Conservation (phyloP, 1,140 invertebrate genomes). For the Lycorma delicatula region DNA sequence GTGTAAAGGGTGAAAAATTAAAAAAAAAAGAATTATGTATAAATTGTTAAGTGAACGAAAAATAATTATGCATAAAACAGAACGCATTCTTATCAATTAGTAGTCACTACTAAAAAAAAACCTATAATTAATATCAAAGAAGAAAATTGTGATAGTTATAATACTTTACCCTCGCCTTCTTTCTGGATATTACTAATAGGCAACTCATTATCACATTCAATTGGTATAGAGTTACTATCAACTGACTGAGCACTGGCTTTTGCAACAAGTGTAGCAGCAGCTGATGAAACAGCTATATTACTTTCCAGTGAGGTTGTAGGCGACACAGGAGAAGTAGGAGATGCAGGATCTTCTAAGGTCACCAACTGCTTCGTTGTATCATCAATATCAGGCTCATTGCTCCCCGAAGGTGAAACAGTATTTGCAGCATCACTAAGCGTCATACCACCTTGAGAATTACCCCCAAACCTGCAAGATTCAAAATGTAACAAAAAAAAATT, state of each 20-base stretch:
- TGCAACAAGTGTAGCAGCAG: neutral
- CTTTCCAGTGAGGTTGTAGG: neutral
- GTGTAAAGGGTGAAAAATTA: too few relatives aligned
- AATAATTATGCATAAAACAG: too few relatives aligned
- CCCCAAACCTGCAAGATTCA: constrained; percentile 19
- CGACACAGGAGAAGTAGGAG: neutral
- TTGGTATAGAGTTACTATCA: too few relatives aligned
- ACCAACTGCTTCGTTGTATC: too few relatives aligned
- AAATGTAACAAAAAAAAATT: too few relatives aligned
- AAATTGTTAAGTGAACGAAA: too few relatives aligned
- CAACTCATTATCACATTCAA: too few relatives aligned
- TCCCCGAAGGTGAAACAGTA: constrained; percentile 29
- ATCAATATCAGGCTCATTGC: constrained; percentile 6
- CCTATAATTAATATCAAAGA: neutral
- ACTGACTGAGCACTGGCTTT: constrained; percentile 3
- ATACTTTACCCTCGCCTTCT: neutral
- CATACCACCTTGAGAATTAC: constrained; percentile 26
- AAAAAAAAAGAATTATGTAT: too few relatives aligned
- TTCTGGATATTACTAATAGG: neutral
- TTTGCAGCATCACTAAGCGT: constrained; percentile 40
- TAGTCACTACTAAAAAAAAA: too few relatives aligned
- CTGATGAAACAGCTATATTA: neutral
- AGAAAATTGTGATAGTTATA: too few relatives aligned
- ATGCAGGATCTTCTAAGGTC: too few relatives aligned
- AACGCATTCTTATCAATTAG: too few relatives aligned